Base-by-base conservation (phyloP, 1,140 invertebrate species). In the Cydia fagiglandana region DNA sequence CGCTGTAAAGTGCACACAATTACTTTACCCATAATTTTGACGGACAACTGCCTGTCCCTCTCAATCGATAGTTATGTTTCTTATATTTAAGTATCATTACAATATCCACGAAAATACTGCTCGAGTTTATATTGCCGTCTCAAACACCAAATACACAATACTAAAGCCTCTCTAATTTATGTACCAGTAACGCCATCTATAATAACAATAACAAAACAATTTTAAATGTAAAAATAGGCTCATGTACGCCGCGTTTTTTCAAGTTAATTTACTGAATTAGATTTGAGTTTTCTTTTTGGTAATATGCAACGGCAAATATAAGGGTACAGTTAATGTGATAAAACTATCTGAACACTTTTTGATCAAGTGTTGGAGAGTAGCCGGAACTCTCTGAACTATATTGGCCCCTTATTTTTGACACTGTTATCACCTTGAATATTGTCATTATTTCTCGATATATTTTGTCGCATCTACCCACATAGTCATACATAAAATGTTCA, bases 401-500 rank as follows among this genome's bases (percentile, higher is more conserved):
- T 50, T 4, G 3, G n/a, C 15, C 15, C 15, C 5, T 7, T 17
- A 56, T 17, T 17, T 56, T 56, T 56, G 53, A 56, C 10, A 61
- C 17, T 61, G 56, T 17, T 17, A 53, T 4, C 12, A 47, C 13
- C 15, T 4, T n/a, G 50, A n/a, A 53, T 53, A 53, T 53, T 53
- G n/a, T 53, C 7, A 47, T 41, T 41, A 41, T 41, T 10, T n/a
- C 13, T 15, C 47, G 53, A 17, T 56, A 17, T 47, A 47, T 45
- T 45, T 53, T n/a, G 5, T 56, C 15, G 9, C 24, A 15, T 61
- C 20, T 24, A 24, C 30, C 66, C 66, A 70, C 66, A 70, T 70
- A 70, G 66, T 70, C 45, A 70, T 70, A 70, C 73, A 73, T 76
- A 73, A 74, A 41, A 68, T 64, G 20, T 64, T 73, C 34, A 73